A percentile compares a stretch with the other conserved stretches of the same genome.
These are phyloP conservation scores for Calypte anna DNA, from an alignment of 2,113 vertebrate species.

Conservation along the genomic window DNA sequence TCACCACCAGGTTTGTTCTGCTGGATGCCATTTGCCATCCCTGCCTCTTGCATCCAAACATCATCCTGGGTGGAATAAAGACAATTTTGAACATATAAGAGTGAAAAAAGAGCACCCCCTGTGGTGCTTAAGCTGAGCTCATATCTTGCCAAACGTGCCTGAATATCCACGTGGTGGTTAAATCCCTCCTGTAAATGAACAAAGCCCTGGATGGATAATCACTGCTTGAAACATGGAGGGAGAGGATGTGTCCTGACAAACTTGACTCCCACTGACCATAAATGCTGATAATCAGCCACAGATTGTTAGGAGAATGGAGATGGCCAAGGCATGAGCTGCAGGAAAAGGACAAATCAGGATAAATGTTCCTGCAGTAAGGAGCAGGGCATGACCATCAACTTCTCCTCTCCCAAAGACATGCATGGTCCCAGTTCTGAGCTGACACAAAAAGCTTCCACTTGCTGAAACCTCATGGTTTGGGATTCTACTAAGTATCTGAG, in stretches of 20 bases:
- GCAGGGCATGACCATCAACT: not conserved
- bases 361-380: not conserved
- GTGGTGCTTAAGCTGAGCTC: slow-evolving; percentile 21
- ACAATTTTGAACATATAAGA: not conserved
- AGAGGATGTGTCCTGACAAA: not conserved
- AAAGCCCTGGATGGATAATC: slow-evolving; percentile 2
- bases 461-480: not conserved
- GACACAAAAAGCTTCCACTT: not conserved
- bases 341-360: not conserved
- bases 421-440: not conserved
- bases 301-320: not conserved
- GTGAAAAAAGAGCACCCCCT: not conserved
- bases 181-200: slow-evolving; percentile 29
- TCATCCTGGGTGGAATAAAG: not conserved
- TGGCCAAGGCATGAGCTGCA: not conserved
- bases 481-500: not conserved
- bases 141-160: not conserved
- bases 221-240: not conserved
- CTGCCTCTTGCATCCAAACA: not conserved
- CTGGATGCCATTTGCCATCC: not conserved
- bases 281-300: not conserved
- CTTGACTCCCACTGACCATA: not conserved
- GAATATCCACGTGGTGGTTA: not conserved
- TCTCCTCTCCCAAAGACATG: not conserved
- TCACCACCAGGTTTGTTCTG: not conserved